Evolutionary conservation across 2,797 vertebrate species (phyloP).

Genomic region (Darevskia mixta): DNA sequence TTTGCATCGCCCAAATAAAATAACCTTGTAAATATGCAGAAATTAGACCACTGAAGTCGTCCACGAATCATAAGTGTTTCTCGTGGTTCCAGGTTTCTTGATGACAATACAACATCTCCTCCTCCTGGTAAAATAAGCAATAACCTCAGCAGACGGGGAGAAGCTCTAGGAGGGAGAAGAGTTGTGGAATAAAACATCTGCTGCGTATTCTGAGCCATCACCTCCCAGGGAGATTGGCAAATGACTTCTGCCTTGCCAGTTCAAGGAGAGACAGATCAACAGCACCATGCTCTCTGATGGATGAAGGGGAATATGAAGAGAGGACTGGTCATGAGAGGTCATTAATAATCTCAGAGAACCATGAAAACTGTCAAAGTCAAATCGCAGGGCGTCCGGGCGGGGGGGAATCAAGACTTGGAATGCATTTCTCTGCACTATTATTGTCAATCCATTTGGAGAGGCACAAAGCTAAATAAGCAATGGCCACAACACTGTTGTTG

Average conservation of each 20-base stretch:
- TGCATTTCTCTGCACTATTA: not conserved
- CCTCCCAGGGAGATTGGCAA: conserved; percentile 29
- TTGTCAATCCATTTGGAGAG: not conserved
- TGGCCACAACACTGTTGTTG: too few relatives aligned
- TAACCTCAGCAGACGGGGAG: conserved; percentile 19
- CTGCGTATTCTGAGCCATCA: conserved; percentile 27
- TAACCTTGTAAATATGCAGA: not conserved
- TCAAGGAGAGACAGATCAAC: conserved; percentile 33
- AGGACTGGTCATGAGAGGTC: not conserved
- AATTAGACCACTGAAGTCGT: not conserved
- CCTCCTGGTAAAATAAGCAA: conserved; percentile 17
- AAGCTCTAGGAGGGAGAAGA: not conserved
- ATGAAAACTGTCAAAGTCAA: conserved; percentile 21
- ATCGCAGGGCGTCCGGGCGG: not conserved
- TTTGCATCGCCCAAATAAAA: not conserved
- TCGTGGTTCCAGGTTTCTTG: not conserved
- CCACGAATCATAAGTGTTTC: not conserved
- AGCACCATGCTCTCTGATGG: not conserved
- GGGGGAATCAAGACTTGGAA: too few relatives aligned
- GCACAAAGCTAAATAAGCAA: too few relatives aligned
- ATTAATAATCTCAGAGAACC: conserved; percentile 31
- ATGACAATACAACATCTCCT: conserved; percentile 21
- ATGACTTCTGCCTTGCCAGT: conserved; percentile 35
- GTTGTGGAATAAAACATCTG: conserved; percentile 21
- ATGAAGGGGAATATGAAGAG: conserved; percentile 4